Percentiles rank a stretch among this genome's conserved stretches.
Evolutionary conservation across 2,888 invertebrate genomes (phyloP).

Genomic region (Isoperla grammatica): DNA sequence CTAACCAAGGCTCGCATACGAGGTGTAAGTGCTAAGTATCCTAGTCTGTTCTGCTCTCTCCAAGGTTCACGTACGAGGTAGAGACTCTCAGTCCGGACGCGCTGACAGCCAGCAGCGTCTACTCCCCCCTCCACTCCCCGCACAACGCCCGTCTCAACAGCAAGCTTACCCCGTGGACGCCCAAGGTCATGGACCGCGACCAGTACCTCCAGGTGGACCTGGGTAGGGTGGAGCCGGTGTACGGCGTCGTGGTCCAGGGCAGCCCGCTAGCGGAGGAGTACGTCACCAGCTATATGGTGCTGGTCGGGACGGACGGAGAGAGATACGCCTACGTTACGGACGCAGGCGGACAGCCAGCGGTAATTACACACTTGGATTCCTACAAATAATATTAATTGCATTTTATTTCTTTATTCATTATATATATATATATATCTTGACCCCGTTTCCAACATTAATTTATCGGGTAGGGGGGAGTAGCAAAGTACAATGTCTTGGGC

Average conservation of each 20-base stretch:
- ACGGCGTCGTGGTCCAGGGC: constrained; percentile 69
- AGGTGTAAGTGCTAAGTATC: too few relatives aligned
- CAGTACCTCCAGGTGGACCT: constrained; percentile 56
- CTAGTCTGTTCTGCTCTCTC: too few relatives aligned
- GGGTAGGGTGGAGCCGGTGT: constrained; percentile 59
- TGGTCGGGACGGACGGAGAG: constrained; percentile 40
- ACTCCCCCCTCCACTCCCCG: neutral
- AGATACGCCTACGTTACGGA: constrained; percentile 55
- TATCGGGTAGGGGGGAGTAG: too few relatives aligned
- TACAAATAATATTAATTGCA: too few relatives aligned
- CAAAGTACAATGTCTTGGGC: too few relatives aligned
- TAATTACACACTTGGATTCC: too few relatives aligned
- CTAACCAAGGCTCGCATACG: too few relatives aligned
- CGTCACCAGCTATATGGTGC: constrained; percentile 69
- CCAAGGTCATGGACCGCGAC: neutral
- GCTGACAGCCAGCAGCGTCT: neutral
- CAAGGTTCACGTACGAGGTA: neutral
- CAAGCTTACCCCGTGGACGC: neutral
- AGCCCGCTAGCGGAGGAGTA: constrained; percentile 62
- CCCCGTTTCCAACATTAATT: too few relatives aligned
- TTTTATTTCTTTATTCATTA: too few relatives aligned
- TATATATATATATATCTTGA: too few relatives aligned
- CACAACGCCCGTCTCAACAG: neutral
- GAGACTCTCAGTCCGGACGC: neutral
- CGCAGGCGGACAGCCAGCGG: constrained; percentile 48